Evolutionary conservation across 2,888 invertebrate genomes (phyloP).

Genomic region (Escarpia spicata): DNA sequence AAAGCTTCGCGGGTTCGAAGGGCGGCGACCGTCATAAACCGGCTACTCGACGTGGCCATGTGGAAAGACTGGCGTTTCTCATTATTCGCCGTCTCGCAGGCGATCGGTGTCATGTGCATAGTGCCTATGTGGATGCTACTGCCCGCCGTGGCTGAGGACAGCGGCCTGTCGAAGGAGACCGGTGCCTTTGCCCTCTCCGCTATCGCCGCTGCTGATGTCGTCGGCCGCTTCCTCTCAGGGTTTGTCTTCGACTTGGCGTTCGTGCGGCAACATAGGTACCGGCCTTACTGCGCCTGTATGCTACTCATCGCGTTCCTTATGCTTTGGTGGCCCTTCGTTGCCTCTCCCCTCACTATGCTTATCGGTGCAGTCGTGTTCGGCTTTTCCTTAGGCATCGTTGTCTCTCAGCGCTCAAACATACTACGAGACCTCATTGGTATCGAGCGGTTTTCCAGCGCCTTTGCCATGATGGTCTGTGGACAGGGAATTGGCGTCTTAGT

Average conservation of each 20-base stretch:
- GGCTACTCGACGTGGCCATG: not conserved
- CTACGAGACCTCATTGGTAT: constrained; percentile 48
- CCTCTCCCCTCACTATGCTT: not conserved
- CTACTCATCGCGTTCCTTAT: not conserved
- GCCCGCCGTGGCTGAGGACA: constrained; percentile 20
- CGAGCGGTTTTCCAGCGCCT: constrained; percentile 48
- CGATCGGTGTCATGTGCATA: not conserved
- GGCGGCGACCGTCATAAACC: not conserved
- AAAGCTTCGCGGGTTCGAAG: not conserved
- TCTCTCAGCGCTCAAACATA: constrained; percentile 19
- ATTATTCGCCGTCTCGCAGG: constrained; percentile 1
- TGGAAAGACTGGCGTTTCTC: constrained; percentile 20
- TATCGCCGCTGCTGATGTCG: not conserved
- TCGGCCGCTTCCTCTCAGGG: constrained; percentile 8
- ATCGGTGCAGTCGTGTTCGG: not conserved
- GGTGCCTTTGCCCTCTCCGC: not conserved
- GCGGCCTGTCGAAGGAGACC: not conserved
- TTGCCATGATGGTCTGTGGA: constrained; percentile 50
- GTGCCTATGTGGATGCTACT: constrained; percentile 17
- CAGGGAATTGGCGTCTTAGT: constrained; percentile 54
- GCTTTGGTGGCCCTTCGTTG: constrained; percentile 17
- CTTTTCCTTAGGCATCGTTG: not conserved
- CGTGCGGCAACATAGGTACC: not conserved
- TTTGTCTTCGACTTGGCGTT: constrained; percentile 14
- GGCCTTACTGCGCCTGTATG: not conserved